Conservation (phyloP, 2,113 vertebrate genomes). For the Alethe diademata region DNA sequence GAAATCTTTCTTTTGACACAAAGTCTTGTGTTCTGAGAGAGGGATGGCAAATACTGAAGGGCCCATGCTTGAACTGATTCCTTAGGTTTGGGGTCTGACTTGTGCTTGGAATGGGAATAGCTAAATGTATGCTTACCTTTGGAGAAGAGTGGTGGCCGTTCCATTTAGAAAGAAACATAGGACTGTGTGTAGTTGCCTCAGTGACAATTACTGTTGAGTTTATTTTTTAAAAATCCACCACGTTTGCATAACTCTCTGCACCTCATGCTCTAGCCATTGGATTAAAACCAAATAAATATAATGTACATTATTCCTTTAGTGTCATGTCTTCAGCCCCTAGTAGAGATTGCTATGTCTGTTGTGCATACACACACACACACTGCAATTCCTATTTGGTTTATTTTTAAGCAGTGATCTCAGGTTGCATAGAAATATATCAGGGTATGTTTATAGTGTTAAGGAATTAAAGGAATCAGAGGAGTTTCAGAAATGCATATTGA, state of each 20-base stretch:
- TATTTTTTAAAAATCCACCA: background rate
- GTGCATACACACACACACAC: no score
- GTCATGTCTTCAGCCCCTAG: background rate
- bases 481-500: background rate
- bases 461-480: background rate
- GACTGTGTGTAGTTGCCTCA: background rate
- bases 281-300: background rate
- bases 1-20: background rate
- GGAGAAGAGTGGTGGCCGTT: background rate
- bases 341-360: background rate
- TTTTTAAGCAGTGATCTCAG: slow-evolving; percentile 14
- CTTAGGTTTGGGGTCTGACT: background rate
- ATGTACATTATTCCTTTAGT: background rate
- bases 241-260: background rate
- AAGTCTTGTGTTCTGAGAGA: background rate
- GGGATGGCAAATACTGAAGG: background rate
- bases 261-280: background rate
- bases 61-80: background rate
- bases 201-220: background rate
- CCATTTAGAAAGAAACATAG: background rate
- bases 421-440: background rate
- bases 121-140: background rate
- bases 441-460: background rate
- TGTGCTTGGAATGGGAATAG: background rate
- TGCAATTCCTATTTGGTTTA: background rate